phyloP scores from a whole-genome alignment of 2,113 vertebrate species.

The Forbesichthys agassizii region DNA sequence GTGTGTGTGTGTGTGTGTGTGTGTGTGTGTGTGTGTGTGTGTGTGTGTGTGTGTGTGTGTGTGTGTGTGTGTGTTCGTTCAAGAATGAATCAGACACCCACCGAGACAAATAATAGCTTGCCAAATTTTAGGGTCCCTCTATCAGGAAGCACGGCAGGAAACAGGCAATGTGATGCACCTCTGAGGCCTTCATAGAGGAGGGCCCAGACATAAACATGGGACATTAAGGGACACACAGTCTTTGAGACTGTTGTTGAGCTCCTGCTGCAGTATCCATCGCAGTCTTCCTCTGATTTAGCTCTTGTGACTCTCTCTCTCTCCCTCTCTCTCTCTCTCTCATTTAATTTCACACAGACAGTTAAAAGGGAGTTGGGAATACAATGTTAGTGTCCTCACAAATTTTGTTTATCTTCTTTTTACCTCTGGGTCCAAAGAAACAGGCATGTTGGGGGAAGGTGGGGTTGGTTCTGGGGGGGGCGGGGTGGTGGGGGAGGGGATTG shows the following conservation, averaged over 20 bases:
- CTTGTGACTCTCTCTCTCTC: conserved; percentile 18
- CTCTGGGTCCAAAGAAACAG: not conserved
- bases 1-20: no score
- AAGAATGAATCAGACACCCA: conserved; percentile 50
- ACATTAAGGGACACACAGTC: conserved; percentile 37
- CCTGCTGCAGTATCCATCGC: not conserved
- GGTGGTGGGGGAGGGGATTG: conserved; percentile 37
- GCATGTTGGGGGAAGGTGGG: conserved; percentile 10
- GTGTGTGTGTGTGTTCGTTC: conserved; percentile 14
- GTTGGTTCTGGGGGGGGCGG: conserved; percentile 2
- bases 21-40: no score
- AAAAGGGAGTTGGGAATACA: conserved; percentile 47
- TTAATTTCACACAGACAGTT: no score
- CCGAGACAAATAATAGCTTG: conserved; percentile 65
- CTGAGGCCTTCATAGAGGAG: conserved; percentile 34
- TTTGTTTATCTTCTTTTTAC: conserved; percentile 4
- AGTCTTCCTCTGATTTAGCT: not conserved
- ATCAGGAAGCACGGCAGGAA: conserved; percentile 46
- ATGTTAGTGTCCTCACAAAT: conserved; percentile 39
- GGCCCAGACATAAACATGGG: conserved; percentile 35
- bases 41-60: not conserved
- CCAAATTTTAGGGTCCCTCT: conserved; percentile 49
- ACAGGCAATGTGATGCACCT: conserved; percentile 50
- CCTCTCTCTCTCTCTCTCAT: conserved; percentile 34
- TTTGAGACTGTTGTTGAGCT: not conserved